Percentiles rank a stretch among this genome's conserved stretches.
phyloP scores from a whole-genome alignment of 2,113 vertebrate genomes.

The Rattus rattus region DNA sequence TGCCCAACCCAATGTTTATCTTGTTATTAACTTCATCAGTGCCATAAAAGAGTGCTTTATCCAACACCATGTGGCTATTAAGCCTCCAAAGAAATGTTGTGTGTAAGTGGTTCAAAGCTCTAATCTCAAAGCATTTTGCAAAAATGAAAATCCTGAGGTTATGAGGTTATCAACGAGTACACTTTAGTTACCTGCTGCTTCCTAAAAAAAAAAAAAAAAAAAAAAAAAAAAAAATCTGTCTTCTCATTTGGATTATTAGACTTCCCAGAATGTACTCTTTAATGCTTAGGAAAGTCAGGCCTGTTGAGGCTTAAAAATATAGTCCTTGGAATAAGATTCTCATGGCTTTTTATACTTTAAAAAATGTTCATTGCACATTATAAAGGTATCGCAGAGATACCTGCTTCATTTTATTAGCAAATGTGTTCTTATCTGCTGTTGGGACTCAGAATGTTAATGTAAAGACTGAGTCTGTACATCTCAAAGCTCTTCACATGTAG shows the following conservation, averaged over 20 bases:
- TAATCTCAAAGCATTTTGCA: background rate
- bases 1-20: background rate
- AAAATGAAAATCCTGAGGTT: background rate
- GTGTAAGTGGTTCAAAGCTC: background rate
- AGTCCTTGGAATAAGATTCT: background rate
- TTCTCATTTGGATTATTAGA: background rate
- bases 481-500: background rate
- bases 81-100: constrained; percentile 24
- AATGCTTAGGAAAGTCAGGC: background rate
- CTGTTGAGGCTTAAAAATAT: background rate
- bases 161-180: background rate
- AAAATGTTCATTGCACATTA: background rate
- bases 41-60: background rate
- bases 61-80: background rate
- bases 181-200: background rate
- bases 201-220: background rate
- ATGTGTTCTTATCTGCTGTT: background rate
- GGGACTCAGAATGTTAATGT: background rate
- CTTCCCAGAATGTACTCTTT: background rate
- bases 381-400: background rate
- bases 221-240: background rate
- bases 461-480: background rate
- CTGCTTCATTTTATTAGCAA: constrained; percentile 15
- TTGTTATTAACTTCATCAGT: background rate
- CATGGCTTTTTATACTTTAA: background rate